phyloP scores from a whole-genome alignment of 2,888 invertebrate genomes.

The Agrotis puta region DNA sequence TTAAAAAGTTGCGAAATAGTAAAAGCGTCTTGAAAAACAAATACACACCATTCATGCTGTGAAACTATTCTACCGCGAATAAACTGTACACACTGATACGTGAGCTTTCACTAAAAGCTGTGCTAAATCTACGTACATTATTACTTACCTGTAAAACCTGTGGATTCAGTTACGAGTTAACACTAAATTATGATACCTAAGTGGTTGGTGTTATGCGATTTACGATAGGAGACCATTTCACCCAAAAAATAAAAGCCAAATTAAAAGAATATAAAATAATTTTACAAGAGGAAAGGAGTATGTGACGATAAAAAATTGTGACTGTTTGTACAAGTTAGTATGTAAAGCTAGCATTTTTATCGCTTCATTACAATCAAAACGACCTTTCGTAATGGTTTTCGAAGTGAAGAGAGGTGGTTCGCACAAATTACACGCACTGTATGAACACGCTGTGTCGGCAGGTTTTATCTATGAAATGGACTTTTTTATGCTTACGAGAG shows the following conservation, averaged over 20 bases:
- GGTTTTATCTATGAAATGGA: conserved; percentile 63
- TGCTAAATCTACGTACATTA: conserved; percentile 30
- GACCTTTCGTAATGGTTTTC: conserved; percentile 66
- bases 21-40: conserved; percentile 34
- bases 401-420: conserved; percentile 60
- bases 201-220: conserved; percentile 32
- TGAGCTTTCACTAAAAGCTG: conserved; percentile 45
- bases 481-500: conserved; percentile 54
- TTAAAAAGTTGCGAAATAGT: conserved; percentile 43
- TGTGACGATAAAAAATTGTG: conserved; percentile 43
- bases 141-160: conserved; percentile 60
- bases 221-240: conserved; percentile 46
- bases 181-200: conserved; percentile 4
- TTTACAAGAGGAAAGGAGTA: conserved; percentile 28
- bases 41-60: conserved; percentile 39
- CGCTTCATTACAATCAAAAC: conserved; percentile 66
- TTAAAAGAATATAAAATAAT: conserved; percentile 37
- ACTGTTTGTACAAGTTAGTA: conserved; percentile 59
- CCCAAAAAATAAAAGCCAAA: conserved; percentile 51
- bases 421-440: conserved; percentile 59
- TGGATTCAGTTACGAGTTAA: conserved; percentile 45
- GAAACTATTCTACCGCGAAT: conserved; percentile 29
- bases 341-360: conserved; percentile 64
- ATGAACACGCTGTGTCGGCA: conserved; percentile 58
- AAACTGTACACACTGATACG: conserved; percentile 35